Conservation (phyloP, 2,797 vertebrate genomes). For the Selene dorsalis region DNA sequence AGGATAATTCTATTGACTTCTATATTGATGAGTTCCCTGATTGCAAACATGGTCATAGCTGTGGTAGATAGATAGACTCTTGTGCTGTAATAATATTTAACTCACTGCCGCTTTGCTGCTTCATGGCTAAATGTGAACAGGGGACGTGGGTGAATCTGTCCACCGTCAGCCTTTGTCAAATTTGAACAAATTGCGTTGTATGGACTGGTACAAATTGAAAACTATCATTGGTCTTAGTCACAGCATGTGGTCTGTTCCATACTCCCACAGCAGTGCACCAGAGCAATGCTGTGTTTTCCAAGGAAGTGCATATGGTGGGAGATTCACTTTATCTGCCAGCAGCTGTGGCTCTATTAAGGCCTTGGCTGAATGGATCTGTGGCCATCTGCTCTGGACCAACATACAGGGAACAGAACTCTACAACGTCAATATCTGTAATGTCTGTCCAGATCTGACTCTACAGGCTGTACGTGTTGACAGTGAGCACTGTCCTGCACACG, state of each 20-base stretch:
- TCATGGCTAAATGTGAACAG: slow-evolving; percentile 8
- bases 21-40: slow-evolving; percentile 32
- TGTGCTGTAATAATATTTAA: slow-evolving; percentile 28
- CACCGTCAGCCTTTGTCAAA: slow-evolving; percentile 41
- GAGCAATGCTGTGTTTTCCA: slow-evolving; percentile 63
- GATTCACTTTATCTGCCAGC: slow-evolving; percentile 84
- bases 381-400: slow-evolving; percentile 82
- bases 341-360: slow-evolving; percentile 84
- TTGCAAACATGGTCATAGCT: slow-evolving; percentile 10
- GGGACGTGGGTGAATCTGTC: slow-evolving; percentile 19
- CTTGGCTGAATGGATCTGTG: slow-evolving; percentile 73
- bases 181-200: slow-evolving; percentile 54
- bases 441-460: slow-evolving; percentile 60
- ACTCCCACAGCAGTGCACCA: slow-evolving; percentile 60
- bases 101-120: slow-evolving; percentile 17
- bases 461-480: slow-evolving; percentile 48
- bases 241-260: slow-evolving; percentile 57
- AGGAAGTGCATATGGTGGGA: slow-evolving; percentile 81
- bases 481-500: slow-evolving; percentile 27
- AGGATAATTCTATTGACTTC: slow-evolving; percentile 10
- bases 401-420: slow-evolving; percentile 53
- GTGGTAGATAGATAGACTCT: slow-evolving; percentile 28
- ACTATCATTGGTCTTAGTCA: slow-evolving; percentile 48
- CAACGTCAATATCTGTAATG: slow-evolving; percentile 62
- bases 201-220: slow-evolving; percentile 26